These are phyloP conservation scores for Parazoanthus darwini DNA, from an alignment of 92 coral and sea anemone species.

Conservation along the genomic window DNA sequence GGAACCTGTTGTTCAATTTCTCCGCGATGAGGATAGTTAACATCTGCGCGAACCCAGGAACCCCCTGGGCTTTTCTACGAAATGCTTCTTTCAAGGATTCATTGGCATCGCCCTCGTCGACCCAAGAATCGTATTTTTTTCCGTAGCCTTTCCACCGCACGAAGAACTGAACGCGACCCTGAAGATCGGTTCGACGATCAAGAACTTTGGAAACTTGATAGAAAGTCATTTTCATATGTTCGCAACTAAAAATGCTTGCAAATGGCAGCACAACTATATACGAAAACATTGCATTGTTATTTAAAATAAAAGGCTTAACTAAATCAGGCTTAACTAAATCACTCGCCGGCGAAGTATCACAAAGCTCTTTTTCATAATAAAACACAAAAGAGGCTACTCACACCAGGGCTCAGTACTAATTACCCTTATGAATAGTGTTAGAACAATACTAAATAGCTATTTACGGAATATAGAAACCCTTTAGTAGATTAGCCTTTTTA, in stretches of 20 bases:
- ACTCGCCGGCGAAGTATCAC: too few species aligned
- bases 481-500: too few species aligned
- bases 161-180: background rate
- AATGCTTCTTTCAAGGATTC: background rate
- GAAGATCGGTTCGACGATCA: background rate
- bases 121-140: background rate
- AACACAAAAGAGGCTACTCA: too few species aligned
- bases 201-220: conserved; percentile 9
- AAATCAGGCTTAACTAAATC: too few species aligned
- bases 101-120: background rate
- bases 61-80: background rate
- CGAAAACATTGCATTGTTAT: background rate
- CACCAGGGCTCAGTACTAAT: too few species aligned
- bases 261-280: background rate
- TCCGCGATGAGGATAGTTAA: too few species aligned
- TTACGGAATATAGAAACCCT: too few species aligned
- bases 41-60: background rate
- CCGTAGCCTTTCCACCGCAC: conserved; percentile 5
- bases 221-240: background rate
- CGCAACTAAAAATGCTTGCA: background rate
- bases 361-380: too few species aligned
- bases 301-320: too few species aligned
- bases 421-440: too few species aligned
- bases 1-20: too few species aligned
- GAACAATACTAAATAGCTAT: too few species aligned